Conservation (phyloP, 2,113 vertebrate species). For the Meriones unguiculatus region DNA sequence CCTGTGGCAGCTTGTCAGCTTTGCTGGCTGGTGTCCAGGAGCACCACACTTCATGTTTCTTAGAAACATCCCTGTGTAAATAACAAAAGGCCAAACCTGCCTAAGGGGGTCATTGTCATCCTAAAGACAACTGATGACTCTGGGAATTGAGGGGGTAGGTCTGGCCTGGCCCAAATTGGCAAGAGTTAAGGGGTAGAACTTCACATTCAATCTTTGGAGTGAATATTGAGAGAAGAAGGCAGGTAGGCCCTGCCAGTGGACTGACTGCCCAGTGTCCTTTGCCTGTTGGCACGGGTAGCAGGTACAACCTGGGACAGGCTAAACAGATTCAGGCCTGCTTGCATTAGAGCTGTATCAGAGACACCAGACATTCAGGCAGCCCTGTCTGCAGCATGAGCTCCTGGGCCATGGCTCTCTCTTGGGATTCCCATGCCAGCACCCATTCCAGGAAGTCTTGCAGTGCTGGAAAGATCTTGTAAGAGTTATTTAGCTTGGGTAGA, state of each 20-base stretch:
- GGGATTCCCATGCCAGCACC: conserved; percentile 95
- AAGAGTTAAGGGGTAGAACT: conserved; percentile 61
- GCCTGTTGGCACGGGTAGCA: not conserved
- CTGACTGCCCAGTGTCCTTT: conserved; percentile 43
- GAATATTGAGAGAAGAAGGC: conserved; percentile 75
- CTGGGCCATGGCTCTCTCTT: conserved; percentile 95
- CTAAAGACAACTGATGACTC: conserved; percentile 70
- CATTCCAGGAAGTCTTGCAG: conserved; percentile 97
- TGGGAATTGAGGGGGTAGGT: conserved; percentile 63
- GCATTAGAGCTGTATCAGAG: conserved; percentile 96
- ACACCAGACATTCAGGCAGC: conserved; percentile 97
- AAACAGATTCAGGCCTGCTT: conserved; percentile 92
- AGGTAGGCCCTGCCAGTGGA: conserved; percentile 71
- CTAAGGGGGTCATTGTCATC: conserved; percentile 13
- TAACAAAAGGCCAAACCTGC: conserved; percentile 58
- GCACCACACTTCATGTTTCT: conserved; percentile 65
- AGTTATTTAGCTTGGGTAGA: conserved; percentile 93
- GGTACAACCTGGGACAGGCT: conserved; percentile 57
- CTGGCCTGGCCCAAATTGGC: conserved; percentile 81
- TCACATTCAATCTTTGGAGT: conserved; percentile 83
- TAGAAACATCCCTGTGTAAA: conserved; percentile 74
- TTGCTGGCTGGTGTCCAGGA: conserved; percentile 75
- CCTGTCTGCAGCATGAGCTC: conserved; percentile 97
- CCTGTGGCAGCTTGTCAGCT: conserved; percentile 73
- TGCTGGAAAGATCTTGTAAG: conserved; percentile 96